Evolutionary conservation across 2,113 vertebrate species (phyloP).

Genomic region (Sclerurus mexicanus): DNA sequence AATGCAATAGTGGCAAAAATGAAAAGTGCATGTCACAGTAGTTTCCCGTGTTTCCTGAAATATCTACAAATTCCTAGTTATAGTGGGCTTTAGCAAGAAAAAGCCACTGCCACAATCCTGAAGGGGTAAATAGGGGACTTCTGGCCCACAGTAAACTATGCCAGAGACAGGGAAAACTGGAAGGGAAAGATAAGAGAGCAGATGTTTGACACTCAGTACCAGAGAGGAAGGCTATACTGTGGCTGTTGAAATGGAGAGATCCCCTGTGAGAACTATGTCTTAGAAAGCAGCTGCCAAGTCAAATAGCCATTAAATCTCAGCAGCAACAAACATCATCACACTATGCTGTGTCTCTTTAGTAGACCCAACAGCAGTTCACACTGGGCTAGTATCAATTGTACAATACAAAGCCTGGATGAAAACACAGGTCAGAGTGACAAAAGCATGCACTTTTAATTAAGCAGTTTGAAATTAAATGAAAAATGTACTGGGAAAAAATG

Average conservation of each 20-base stretch:
- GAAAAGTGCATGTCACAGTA: neutral
- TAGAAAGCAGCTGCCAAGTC: conserved; percentile 51
- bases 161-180: conserved; percentile 1
- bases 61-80: neutral
- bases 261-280: conserved; percentile 48
- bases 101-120: neutral
- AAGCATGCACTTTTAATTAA: neutral
- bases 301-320: conserved; percentile 61
- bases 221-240: conserved; percentile 7
- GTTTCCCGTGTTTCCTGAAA: neutral
- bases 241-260: conserved; percentile 44
- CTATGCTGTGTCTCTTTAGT: conserved; percentile 10
- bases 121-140: neutral
- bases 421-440: neutral
- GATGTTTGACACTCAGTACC: conserved; percentile 21
- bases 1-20: neutral
- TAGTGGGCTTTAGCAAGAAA: neutral
- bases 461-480: neutral
- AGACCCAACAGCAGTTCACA: conserved; percentile 36
- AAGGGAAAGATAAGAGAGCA: conserved; percentile 44
- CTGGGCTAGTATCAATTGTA: neutral
- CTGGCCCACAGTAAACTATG: neutral
- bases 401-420: neutral
- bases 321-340: conserved; percentile 28
- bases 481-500: neutral